Evolutionary conservation across 2,888 invertebrate species (phyloP), one percentile per base, ranked within the genome.

Genomic region (Pyrochroa serraticornis): DNA sequence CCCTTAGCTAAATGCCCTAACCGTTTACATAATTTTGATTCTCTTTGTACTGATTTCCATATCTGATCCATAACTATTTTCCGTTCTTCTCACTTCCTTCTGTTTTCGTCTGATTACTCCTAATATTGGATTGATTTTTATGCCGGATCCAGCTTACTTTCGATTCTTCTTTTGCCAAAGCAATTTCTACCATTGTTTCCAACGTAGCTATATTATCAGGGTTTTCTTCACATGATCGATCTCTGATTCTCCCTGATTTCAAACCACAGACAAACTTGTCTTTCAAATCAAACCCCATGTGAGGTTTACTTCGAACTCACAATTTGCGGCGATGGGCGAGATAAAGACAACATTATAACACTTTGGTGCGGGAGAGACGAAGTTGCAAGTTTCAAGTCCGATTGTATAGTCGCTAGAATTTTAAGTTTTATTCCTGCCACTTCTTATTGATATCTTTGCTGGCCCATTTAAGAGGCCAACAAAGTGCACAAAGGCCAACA

Each of bases 391-490:
- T 22, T 22, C 22, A 22, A 35, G 69, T 68, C 67, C 67, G 69
- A 70, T 70, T 69, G 68, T 68, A 55, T 48, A 56, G 56, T 49
- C 66, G 65, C 65, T 63, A 67, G 66, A 72, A 68, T 70, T 73
- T 73, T 71, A 71, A 73, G 67, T 70, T 72, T 71, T 68, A 45
- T 66, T 66, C 64, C n/a, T 53, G 59, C 60, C 60, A 62, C 66
- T 66, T 65, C 67, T 70, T 71, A 71, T 71, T 63, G 71, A 71
- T 71, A 70, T 67, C 63, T 64, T 63, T 62, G 42, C 62, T 62
- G 61, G 58, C 33, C 22, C 22, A 5, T 22, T 22, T 22, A 35
- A 32, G 45, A 53, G 35, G 31, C n/a, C n/a, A n/a, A n/a, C n/a
- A n/a, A n/a, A n/a, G n/a, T n/a, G n/a, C n/a, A n/a, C n/a, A n/a